A percentile compares a stretch with the other conserved stretches of the same genome.
Conservation (phyloP, 2,797 vertebrate genomes). For the Sebastes diaconus region DNA sequence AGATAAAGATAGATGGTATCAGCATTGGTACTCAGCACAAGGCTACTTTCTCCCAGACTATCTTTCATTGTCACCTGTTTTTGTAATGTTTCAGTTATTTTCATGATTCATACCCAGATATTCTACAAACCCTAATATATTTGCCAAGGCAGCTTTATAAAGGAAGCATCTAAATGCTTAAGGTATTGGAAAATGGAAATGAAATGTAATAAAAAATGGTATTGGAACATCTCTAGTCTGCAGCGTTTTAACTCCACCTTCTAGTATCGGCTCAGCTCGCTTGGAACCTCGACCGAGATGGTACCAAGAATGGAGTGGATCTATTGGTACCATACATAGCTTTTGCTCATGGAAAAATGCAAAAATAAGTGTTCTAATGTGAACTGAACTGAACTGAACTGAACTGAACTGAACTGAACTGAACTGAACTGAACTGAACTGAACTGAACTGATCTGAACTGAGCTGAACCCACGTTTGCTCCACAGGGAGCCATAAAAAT, state of each 20-base stretch:
- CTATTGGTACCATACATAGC: background rate
- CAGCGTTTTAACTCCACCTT: background rate
- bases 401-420: no score
- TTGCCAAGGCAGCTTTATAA: background rate
- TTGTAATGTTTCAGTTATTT: background rate
- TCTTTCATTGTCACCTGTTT: background rate
- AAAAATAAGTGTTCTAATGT: background rate
- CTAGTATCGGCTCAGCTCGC: background rate
- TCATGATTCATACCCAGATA: background rate
- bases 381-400: no score
- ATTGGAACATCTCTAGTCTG: background rate
- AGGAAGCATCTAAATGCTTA: background rate
- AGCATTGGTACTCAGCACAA: constrained; percentile 24
- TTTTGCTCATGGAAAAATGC: background rate
- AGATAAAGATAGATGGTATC: constrained; percentile 2
- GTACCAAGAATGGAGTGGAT: background rate
- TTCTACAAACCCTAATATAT: background rate
- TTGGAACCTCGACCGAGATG: background rate
- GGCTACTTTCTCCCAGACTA: background rate
- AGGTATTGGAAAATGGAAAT: background rate
- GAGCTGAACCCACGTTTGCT: background rate
- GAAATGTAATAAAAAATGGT: no score
- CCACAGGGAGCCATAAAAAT: background rate
- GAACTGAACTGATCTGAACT: no score
- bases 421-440: no score